These are phyloP conservation scores for Saxidomus purpurata DNA, from an alignment of 1,140 invertebrate genomes.

Conservation along the genomic window DNA sequence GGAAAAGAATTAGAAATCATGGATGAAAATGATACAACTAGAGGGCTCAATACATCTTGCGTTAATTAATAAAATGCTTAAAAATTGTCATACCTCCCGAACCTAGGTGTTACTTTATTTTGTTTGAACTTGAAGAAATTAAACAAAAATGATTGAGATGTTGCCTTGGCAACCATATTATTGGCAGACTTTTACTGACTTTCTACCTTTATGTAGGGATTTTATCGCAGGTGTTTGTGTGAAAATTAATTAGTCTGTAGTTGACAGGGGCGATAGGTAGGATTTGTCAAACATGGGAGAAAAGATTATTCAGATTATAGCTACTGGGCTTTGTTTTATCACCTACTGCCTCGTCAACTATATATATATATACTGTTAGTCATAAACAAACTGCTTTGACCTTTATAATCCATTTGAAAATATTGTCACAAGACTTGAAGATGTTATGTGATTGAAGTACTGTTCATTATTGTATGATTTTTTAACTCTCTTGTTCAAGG, in stretches of 20 bases:
- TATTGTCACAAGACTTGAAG: too few species aligned
- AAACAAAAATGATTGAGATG: not conserved
- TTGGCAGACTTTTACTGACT: not conserved
- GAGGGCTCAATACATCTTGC: too few species aligned
- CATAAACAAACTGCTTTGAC: not conserved
- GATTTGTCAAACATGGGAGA: slow-evolving; percentile 28
- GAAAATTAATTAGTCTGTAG: slow-evolving; percentile 31
- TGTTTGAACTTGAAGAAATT: not conserved
- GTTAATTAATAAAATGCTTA: too few species aligned
- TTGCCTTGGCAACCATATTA: not conserved
- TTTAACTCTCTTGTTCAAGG: too few species aligned
- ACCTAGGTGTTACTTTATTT: too few species aligned
- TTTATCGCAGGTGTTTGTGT: slow-evolving; percentile 13
- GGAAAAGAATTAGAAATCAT: too few species aligned
- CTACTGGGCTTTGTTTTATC: slow-evolving; percentile 30
- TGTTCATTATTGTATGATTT: too few species aligned
- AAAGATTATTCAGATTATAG: not conserved
- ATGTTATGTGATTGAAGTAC: too few species aligned
- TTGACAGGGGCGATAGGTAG: slow-evolving; percentile 21
- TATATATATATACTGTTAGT: not conserved
- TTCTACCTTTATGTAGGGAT: not conserved
- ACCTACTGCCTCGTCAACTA: not conserved
- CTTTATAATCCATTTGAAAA: too few species aligned
- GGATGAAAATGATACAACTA: too few species aligned
- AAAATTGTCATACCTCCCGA: too few species aligned